phyloP scores from a whole-genome alignment of 2,113 vertebrate species.

The Stigmatopora nigra region DNA sequence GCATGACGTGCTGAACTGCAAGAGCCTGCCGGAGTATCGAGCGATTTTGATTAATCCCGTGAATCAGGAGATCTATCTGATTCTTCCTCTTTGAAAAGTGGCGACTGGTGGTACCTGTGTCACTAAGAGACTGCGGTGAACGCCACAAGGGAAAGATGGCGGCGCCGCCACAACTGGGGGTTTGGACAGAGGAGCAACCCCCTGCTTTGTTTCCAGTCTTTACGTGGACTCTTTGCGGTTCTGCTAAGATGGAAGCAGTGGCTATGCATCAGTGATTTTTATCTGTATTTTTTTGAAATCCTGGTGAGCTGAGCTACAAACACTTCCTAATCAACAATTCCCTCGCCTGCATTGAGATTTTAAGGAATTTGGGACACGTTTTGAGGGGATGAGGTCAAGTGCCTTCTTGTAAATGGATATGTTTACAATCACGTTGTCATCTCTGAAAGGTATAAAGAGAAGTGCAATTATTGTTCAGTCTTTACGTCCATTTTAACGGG shows the following conservation, averaged over 20 bases:
- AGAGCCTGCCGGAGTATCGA: conserved; percentile 6
- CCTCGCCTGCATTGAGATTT: conserved; percentile 32
- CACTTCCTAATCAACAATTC: conserved; percentile 41
- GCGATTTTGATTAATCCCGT: conserved; percentile 38
- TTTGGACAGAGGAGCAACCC: conserved; percentile 29
- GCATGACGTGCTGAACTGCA: conserved; percentile 88
- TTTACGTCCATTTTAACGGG: conserved; percentile 24
- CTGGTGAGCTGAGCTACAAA: conserved; percentile 16
- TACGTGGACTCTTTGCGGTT: conserved; percentile 35
- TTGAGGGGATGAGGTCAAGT: conserved; percentile 19
- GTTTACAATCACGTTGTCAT: conserved; percentile 17
- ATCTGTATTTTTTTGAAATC: conserved; percentile 3
- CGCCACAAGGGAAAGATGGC: conserved; percentile 24
- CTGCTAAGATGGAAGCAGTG: conserved; percentile 23
- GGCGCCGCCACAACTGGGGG: conserved; percentile 42
- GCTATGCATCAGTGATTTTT: conserved; percentile 45
- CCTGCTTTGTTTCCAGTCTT: conserved; percentile 19
- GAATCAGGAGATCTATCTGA: conserved; percentile 62
- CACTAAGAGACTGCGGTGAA: conserved; percentile 25
- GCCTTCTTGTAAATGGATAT: conserved; percentile 32
- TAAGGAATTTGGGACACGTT: conserved; percentile 33
- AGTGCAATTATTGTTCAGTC: conserved; percentile 43
- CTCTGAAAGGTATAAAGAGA: conserved; percentile 35
- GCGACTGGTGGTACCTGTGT: conserved; percentile 32
- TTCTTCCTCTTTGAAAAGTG: conserved; percentile 55